A percentile compares a stretch with the other conserved stretches of the same genome.
Conservation (phyloP, 2,888 invertebrate genomes). For the Sphaerophoria rueppellii region DNA sequence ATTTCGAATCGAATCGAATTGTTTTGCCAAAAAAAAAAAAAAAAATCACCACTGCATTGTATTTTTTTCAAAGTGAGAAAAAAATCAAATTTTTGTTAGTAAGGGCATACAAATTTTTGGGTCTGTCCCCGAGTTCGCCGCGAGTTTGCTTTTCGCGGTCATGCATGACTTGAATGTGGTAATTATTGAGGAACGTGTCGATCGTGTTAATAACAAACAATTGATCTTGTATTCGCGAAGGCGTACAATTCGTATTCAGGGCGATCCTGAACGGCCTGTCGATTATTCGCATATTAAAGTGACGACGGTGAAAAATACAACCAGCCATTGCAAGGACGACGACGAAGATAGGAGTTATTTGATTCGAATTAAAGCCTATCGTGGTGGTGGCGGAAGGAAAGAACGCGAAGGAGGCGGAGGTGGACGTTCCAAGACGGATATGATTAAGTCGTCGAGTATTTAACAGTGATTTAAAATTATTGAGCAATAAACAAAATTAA, state of each 20-base stretch:
- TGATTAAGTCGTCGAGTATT: constrained; percentile 53
- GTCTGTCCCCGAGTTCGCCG: background rate
- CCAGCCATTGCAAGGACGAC: constrained; percentile 42
- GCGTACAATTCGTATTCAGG: constrained; percentile 64
- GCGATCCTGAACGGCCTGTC: constrained; percentile 31
- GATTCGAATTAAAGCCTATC: constrained; percentile 67
- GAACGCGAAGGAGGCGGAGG: background rate
- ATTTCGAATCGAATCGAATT: constrained; percentile 37
- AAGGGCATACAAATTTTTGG: constrained; percentile 16
- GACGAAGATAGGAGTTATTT: constrained; percentile 39
- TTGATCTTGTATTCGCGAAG: constrained; percentile 60
- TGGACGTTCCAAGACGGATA: constrained; percentile 39
- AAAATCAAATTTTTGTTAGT: constrained; percentile 10
- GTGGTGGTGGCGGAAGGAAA: constrained; percentile 6
- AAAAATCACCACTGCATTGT: background rate
- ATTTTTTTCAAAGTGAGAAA: background rate
- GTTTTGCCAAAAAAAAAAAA: constrained; percentile 10
- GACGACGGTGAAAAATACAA: constrained; percentile 42
- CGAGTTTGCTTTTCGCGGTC: constrained; percentile 54
- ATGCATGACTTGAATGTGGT: constrained; percentile 70
- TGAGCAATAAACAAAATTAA: background rate
- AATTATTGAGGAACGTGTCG: constrained; percentile 69
- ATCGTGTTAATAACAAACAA: constrained; percentile 68
- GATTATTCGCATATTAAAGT: constrained; percentile 64
- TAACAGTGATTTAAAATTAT: constrained; percentile 42